A percentile compares a stretch with the other conserved stretches of the same genome.
phyloP scores from a whole-genome alignment of 1,140 invertebrate species.

The Temnothorax nylanderi region DNA sequence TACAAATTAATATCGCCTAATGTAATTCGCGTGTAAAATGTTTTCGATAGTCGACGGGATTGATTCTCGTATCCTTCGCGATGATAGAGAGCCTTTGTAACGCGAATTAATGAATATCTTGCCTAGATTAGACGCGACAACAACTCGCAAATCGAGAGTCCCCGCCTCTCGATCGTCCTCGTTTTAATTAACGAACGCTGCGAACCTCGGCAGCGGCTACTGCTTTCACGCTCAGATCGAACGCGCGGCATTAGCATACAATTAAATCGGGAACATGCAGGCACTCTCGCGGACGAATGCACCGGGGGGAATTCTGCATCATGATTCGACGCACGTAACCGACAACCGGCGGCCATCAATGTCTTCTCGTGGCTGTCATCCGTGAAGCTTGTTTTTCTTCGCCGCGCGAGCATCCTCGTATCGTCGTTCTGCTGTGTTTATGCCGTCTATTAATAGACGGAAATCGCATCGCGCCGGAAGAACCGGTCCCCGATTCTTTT shows the following conservation, averaged over 20 bases:
- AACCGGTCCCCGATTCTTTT: constrained; percentile 57
- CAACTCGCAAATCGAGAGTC: neutral
- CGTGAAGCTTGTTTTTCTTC: constrained; percentile 56
- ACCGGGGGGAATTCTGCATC: constrained; percentile 31
- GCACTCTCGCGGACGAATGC: constrained; percentile 31
- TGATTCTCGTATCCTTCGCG: neutral
- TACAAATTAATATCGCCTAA: neutral
- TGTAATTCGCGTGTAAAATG: neutral
- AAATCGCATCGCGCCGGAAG: constrained; percentile 56
- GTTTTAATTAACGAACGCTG: constrained; percentile 62
- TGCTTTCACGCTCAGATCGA: constrained; percentile 23
- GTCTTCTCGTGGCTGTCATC: constrained; percentile 22
- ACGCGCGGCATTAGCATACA: constrained; percentile 64
- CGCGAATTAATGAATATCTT: constrained; percentile 11
- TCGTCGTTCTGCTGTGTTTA: constrained; percentile 59
- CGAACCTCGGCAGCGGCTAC: neutral
- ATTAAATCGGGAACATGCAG: constrained; percentile 56
- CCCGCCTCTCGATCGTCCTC: neutral
- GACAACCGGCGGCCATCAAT: constrained; percentile 39
- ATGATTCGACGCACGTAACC: constrained; percentile 66
- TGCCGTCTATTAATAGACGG: constrained; percentile 67
- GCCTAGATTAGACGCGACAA: constrained; percentile 19
- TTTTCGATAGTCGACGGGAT: neutral
- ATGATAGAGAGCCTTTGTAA: neutral
- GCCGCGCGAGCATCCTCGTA: neutral